Base-by-base conservation (phyloP, 2,113 vertebrate genomes). In the Trachemys scripta region DNA sequence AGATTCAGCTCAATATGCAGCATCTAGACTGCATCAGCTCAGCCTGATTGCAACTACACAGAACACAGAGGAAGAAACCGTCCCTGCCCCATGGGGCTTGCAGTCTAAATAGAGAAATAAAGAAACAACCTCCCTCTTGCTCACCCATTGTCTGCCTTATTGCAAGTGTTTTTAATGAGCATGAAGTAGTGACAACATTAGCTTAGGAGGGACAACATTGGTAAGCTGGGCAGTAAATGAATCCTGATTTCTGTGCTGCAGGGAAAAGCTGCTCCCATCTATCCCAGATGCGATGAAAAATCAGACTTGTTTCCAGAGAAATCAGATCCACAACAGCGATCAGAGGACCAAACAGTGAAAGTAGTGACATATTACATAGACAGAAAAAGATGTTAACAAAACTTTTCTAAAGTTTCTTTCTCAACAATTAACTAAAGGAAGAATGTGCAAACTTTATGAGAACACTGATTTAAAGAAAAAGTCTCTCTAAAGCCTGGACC, bases 351-450 rank as follows among this genome's bases (percentile, higher is more conserved):
- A 94, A 80, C 10, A 3, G 27, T 95, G 84, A 84, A 95, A 94
- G 89, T 1, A 69, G 54, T 31, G 6, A 3, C 84, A 49, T 2
- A 17, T 11, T 6, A 10, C 0, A 0, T 3, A 65, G 62, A 65
- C 1, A 5, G 35, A 69, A 81, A 49, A 54, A 2, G 87, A 84
- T 11, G 6, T 8, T 1, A 87, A 75, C 19, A 92, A 81, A 0
- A 2, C 84, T 92, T 90, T 82, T 95, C 5, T 80, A 85, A 96
- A 97, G 87, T 72, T 20, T 92, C 51, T 87, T 96, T 94, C 47
- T 5, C 42, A 86, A 53, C 90, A 93, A 72, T n/a, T 11, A 95
- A 59, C 31, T 85, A 59, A 90, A 96, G 14, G 24, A 81, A 92
- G 94, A 93, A 76, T 56, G 89, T 2, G 6, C 10, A 45, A 31